These are phyloP conservation scores for Ciconia boyciana DNA, from an alignment of 2,113 vertebrate genomes.

Conservation along the genomic window DNA sequence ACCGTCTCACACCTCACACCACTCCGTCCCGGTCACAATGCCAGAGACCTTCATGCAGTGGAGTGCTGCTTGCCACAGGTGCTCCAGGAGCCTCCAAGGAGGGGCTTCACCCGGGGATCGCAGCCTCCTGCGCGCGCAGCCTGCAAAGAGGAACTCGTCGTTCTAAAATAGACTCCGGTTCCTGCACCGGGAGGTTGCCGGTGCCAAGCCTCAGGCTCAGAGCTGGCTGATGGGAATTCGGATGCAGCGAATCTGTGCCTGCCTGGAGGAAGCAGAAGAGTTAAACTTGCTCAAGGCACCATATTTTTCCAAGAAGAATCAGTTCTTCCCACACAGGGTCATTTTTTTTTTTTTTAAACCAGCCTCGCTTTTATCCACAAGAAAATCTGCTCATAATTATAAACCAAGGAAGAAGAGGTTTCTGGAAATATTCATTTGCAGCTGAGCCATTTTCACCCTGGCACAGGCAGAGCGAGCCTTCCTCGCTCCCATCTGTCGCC, in stretches of 20 bases:
- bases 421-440: conserved; percentile 69
- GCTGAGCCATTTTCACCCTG: conserved; percentile 68
- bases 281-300: conserved; percentile 45
- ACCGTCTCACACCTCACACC: neutral
- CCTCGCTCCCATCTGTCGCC: conserved; percentile 53
- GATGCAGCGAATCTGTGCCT: neutral
- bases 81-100: neutral
- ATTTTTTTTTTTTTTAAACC: conserved; percentile 64
- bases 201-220: neutral
- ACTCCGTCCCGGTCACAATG: rapidly evolving
- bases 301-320: conserved; percentile 53
- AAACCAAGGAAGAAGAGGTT: conserved; percentile 53
- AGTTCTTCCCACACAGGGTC: conserved; percentile 63
- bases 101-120: neutral
- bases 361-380: conserved; percentile 63
- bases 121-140: rapidly evolving
- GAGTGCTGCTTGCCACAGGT: neutral
- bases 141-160: neutral
- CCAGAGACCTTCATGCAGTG: neutral
- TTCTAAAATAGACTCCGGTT: neutral
- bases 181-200: neutral
- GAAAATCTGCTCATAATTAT: conserved; percentile 68
- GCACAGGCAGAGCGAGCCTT: conserved; percentile 48
- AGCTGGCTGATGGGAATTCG: neutral
- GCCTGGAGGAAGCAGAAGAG: conserved; percentile 40